Evolutionary conservation across 2,888 invertebrate species (phyloP).

Genomic region (Meganola albula): DNA sequence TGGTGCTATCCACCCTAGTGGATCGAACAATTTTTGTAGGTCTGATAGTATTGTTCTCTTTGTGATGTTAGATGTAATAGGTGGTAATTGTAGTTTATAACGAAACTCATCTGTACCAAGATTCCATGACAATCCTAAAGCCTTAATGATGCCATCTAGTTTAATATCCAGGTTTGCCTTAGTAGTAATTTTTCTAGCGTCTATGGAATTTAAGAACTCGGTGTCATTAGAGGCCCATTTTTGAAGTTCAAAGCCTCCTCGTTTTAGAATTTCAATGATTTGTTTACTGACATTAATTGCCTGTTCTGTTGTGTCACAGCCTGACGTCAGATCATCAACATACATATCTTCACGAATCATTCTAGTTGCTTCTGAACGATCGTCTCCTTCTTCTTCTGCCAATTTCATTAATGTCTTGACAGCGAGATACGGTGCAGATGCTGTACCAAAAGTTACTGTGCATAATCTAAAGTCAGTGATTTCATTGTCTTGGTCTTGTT

Average conservation of each 20-base stretch:
- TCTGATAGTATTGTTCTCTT: conserved; percentile 23
- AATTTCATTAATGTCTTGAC: not conserved
- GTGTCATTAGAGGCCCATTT: not conserved
- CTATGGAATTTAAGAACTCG: not conserved
- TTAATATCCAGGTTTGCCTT: conserved; percentile 14
- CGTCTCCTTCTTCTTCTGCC: conserved; percentile 1
- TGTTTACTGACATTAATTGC: not conserved
- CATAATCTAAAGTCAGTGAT: not conserved
- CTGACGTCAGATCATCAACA: conserved; percentile 4
- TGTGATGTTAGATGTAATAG: conserved; percentile 8
- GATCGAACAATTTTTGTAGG: conserved; percentile 4
- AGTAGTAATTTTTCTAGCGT: not conserved
- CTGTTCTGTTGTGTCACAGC: not conserved
- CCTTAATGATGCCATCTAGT: conserved; percentile 18
- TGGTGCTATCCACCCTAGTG: conserved; percentile 1
- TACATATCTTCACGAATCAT: conserved; percentile 6
- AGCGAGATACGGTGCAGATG: conserved; percentile 1
- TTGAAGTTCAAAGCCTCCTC: conserved; percentile 1
- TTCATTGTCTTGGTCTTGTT: not conserved
- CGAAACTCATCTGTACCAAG: conserved; percentile 16
- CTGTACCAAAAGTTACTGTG: conserved; percentile 1
- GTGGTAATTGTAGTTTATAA: conserved; percentile 7
- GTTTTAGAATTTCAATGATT: not conserved
- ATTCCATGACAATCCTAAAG: conserved; percentile 22
- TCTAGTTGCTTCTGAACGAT: not conserved